Evolutionary conservation across 2,888 invertebrate genomes (phyloP).

Genomic region (Torymus texanus): DNA sequence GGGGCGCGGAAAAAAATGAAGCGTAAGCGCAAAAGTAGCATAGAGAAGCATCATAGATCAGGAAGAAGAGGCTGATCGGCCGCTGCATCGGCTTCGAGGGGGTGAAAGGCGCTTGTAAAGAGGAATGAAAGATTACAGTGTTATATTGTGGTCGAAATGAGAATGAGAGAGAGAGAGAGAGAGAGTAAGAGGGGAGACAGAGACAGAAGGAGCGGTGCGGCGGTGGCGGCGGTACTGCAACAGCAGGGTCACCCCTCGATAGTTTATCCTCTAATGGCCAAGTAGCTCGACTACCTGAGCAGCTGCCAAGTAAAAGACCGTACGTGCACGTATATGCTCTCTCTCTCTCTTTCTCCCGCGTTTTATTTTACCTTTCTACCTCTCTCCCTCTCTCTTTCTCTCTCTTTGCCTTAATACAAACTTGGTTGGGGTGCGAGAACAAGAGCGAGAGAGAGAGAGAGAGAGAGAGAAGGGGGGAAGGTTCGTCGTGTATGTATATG

Average conservation of each 20-base stretch:
- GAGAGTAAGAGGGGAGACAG: conserved; percentile 21
- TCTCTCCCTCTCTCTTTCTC: too few relatives aligned
- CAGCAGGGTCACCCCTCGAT: conserved; percentile 58
- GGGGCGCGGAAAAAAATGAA: conserved; percentile 21
- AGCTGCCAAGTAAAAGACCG: conserved; percentile 65
- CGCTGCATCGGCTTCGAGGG: conserved; percentile 17
- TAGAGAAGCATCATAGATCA: neutral
- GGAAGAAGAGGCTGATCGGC: conserved; percentile 45
- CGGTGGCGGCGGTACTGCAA: conserved; percentile 19
- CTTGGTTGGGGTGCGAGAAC: conserved; percentile 27
- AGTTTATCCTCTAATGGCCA: conserved; percentile 68
- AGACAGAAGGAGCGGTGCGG: neutral
- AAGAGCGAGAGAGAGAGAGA: conserved; percentile 28
- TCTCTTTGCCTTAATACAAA: conserved; percentile 63
- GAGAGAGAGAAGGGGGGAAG: conserved; percentile 50
- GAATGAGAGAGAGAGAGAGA: neutral
- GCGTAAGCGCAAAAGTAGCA: neutral
- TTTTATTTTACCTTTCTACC: conserved; percentile 68
- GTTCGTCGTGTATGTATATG: conserved; percentile 65
- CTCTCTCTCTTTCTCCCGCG: conserved; percentile 60
- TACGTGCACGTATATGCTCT: conserved; percentile 56
- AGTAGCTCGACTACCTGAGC: conserved; percentile 65
- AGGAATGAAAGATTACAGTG: conserved; percentile 55
- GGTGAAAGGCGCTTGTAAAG: conserved; percentile 27
- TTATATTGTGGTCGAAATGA: conserved; percentile 3